Evolutionary conservation across 2,888 invertebrate species (phyloP), one percentile per base, ranked within the genome.

Genomic region (Pocota personata): DNA sequence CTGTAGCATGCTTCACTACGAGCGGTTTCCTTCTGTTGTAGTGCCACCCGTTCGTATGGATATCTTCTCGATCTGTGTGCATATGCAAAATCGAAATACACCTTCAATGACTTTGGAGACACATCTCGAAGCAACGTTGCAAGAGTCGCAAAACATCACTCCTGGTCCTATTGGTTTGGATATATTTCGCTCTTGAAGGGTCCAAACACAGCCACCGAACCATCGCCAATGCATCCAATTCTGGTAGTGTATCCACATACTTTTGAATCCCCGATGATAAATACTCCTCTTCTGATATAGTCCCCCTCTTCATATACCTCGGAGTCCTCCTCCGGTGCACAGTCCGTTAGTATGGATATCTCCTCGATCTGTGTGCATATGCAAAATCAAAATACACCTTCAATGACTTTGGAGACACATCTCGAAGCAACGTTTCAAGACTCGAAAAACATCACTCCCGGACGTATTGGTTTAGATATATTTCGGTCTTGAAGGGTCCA

Each of bases 211-310:
- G n/a, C 46, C 6, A 62, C 24, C 2, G 32, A 21, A 0, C 60
- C 58, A 27, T 55, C 62, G 4, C 4, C 8, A 1, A 19, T 24
- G 35, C 48, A 10, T n/a, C 71, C n/a, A n/a, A n/a, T n/a, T n/a
- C n/a, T n/a, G n/a, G n/a, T 16, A 5, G 71, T 77, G 24, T 88
- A 89, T 6, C 87, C 43, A 5, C 79, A 73, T 14, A 82, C 77
- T 1, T 82, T 71, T 0, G 89, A 88, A 5, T 69, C 64, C 8
- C 86, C 88, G 4, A 89, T 79, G 19, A 82, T 87, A 16, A 88
- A 88, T 32, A 89, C 12, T 1, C 88, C 87, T 19, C 87, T 77
- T 19, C n/a, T n/a, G n/a, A n/a, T 64, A n/a, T n/a, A n/a, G n/a
- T n/a, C n/a, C n/a, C n/a, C n/a, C n/a, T n/a, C n/a, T n/a, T n/a